Conservation (phyloP, 2,797 vertebrate species). For the Sciurus vulgaris region DNA sequence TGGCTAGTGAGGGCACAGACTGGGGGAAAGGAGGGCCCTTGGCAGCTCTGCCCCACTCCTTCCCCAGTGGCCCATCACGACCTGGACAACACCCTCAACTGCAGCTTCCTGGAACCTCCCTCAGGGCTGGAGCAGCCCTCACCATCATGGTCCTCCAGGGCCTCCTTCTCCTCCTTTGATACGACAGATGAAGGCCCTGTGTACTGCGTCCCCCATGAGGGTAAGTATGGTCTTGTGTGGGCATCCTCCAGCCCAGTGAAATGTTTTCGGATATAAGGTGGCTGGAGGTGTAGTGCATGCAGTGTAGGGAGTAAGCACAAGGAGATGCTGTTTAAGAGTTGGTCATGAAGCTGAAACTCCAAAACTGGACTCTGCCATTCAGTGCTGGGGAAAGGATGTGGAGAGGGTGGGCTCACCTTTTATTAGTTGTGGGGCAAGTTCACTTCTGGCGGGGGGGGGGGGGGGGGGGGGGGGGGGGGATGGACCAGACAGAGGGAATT, state of each 20-base stretch:
- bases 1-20: neutral
- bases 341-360: neutral
- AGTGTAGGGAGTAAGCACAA: neutral
- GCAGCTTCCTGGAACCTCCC: conserved; percentile 98
- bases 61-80: conserved; percentile 96
- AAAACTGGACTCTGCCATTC: neutral
- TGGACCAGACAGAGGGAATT: neutral
- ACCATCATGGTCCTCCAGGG: conserved; percentile 97
- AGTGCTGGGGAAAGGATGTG: neutral
- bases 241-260: neutral
- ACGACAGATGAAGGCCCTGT: conserved; percentile 97
- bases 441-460: neutral
- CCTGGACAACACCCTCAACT: conserved; percentile 97
- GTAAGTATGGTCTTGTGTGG: conserved; percentile 87
- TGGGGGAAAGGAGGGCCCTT: neutral
- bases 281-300: neutral
- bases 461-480: neutral
- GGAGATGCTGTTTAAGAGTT: neutral
- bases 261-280: neutral
- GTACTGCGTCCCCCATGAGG: conserved; percentile 97
- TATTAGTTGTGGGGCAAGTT: neutral
- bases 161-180: conserved; percentile 98
- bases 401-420: neutral
- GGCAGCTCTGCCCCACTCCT: conserved; percentile 63
- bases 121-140: conserved; percentile 95